These are phyloP conservation scores for Balaeniceps rex DNA, from an alignment of 2,113 vertebrate genomes.

Conservation along the genomic window DNA sequence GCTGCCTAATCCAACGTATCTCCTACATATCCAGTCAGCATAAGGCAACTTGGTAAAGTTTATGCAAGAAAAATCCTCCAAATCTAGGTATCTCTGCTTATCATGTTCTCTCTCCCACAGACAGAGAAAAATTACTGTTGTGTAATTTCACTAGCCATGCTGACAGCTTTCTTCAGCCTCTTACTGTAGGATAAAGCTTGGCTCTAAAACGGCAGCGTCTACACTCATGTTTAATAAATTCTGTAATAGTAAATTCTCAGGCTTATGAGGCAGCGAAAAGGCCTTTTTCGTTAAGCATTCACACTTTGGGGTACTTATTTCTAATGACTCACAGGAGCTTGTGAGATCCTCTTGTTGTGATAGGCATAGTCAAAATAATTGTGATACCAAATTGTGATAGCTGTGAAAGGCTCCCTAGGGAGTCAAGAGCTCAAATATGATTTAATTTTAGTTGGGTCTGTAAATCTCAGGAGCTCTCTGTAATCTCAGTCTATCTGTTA, in stretches of 20 bases:
- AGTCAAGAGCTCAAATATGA: background rate
- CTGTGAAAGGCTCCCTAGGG: background rate
- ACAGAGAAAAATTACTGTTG: background rate
- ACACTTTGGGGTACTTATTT: background rate
- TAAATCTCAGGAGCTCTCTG: background rate
- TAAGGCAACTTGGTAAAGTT: background rate
- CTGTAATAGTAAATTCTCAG: background rate
- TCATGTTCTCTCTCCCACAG: background rate
- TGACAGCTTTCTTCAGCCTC: background rate
- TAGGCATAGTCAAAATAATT: background rate
- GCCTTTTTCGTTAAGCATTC: background rate
- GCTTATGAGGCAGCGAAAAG: background rate
- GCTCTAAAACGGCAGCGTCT: background rate
- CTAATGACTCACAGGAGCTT: background rate
- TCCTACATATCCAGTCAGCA: background rate
- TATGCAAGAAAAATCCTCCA: background rate
- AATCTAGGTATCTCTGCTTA: background rate
- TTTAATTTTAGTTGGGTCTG: background rate
- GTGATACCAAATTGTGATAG: background rate
- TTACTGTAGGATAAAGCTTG: background rate
- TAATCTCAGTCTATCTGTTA: background rate
- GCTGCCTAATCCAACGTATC: constrained; percentile 18
- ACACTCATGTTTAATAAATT: background rate
- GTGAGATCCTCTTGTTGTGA: background rate
- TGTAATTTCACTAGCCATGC: background rate